Conservation (phyloP, 2,113 vertebrate species). For the Rhea americana region DNA sequence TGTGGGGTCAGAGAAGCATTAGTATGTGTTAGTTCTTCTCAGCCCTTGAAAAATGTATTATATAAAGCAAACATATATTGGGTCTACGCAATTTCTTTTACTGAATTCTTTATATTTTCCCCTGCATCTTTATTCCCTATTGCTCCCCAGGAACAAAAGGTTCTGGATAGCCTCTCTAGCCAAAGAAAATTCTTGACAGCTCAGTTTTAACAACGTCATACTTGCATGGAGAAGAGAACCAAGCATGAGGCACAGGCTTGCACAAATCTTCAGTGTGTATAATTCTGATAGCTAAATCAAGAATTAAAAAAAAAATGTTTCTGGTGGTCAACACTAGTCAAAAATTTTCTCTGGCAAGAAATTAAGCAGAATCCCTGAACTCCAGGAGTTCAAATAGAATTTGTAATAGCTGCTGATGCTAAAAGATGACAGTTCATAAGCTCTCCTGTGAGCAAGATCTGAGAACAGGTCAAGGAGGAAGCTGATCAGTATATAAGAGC, state of each 20-base stretch:
- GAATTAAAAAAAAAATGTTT: not conserved
- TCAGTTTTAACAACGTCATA: not conserved
- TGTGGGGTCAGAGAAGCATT: not conserved
- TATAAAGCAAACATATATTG: not conserved
- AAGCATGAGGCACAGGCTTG: not conserved
- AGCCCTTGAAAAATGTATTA: not conserved
- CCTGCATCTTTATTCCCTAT: not conserved
- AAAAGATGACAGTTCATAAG: not conserved
- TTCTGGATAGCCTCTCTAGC: not conserved
- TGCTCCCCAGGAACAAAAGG: not conserved
- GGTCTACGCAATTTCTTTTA: not conserved
- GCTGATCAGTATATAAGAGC: not conserved
- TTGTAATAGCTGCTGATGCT: not conserved
- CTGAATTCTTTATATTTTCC: not conserved
- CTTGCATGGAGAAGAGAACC: not conserved
- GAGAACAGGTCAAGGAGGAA: constrained; percentile 5
- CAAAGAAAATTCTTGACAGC: not conserved
- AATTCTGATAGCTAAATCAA: not conserved
- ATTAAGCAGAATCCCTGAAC: not conserved
- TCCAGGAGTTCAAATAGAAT: not conserved
- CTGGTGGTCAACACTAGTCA: not conserved
- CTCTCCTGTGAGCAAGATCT: not conserved
- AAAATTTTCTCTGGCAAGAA: not conserved
- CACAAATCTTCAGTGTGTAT: not conserved
- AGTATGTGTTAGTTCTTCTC: not conserved